Conservation (phyloP, 1,140 invertebrate genomes). For the Drosophila athabasca region DNA sequence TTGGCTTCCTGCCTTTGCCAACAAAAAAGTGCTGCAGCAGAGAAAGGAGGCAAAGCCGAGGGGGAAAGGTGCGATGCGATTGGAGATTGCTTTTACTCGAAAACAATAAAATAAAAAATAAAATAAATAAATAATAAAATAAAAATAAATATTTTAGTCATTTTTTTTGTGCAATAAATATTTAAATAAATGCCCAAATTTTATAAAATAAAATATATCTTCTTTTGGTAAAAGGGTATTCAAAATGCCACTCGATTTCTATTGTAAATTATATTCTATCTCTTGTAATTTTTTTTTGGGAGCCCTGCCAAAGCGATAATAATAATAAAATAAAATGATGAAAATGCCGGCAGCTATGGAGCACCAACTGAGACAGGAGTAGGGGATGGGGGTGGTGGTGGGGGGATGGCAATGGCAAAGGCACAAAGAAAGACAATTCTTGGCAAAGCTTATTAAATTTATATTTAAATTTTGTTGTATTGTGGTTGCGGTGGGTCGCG, state of each 20-base stretch:
- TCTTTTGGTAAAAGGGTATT: conserved; percentile 2
- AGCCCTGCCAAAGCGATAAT: conserved; percentile 72
- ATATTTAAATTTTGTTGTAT: conserved; percentile 44
- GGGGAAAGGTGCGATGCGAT: no score
- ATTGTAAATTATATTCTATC: not conserved
- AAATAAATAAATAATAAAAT: no score
- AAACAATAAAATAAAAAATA: no score
- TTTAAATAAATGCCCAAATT: no score
- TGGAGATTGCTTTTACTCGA: no score
- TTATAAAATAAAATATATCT: no score
- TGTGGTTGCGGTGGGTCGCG: conserved; percentile 31
- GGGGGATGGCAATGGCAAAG: no score
- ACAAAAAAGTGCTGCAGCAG: not conserved
- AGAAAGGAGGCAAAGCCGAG: no score
- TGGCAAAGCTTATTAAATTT: conserved; percentile 58
- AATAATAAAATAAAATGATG: conserved; percentile 73
- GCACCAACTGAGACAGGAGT: conserved; percentile 2
- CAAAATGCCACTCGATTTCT: no score
- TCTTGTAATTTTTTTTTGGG: conserved; percentile 43
- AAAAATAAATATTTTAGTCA: no score
- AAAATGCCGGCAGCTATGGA: conserved; percentile 34
- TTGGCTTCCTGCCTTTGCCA: conserved; percentile 60
- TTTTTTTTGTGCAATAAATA: no score
- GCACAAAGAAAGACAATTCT: conserved; percentile 7
- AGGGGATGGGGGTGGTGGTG: no score